A percentile compares a stretch with the other conserved stretches of the same genome.
These are phyloP conservation scores for Drosophila kanapiae DNA, from an alignment of 1,140 invertebrate genomes.

Conservation along the genomic window DNA sequence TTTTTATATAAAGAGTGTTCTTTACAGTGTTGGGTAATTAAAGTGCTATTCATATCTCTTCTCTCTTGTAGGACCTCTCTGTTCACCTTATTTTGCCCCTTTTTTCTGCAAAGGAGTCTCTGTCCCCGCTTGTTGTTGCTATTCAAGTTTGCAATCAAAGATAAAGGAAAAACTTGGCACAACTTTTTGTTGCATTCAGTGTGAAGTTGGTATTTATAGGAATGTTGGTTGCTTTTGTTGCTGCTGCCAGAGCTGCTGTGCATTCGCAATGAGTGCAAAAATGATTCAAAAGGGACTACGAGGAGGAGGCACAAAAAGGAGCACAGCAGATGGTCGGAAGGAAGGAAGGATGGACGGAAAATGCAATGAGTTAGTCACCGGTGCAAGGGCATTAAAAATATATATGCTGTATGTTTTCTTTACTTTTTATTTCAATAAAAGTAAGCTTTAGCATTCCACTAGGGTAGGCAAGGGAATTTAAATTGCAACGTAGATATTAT, in stretches of 20 bases:
- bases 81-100: background rate
- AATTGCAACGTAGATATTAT: background rate
- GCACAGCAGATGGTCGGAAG: constrained; percentile 27
- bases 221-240: constrained; percentile 58
- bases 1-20: too few species aligned
- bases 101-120: constrained; percentile 27
- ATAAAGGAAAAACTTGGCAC: constrained; percentile 76
- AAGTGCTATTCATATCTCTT: constrained; percentile 26
- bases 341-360: constrained; percentile 9
- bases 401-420: too few species aligned
- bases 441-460: background rate
- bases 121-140: constrained; percentile 33
- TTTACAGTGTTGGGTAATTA: background rate
- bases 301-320: constrained; percentile 14
- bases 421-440: too few species aligned
- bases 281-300: constrained; percentile 32
- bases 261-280: constrained; percentile 69
- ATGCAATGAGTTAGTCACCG: constrained; percentile 43
- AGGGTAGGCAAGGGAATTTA: background rate
- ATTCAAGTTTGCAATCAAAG: constrained; percentile 77
- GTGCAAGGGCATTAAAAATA: constrained; percentile 34
- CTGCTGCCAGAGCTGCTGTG: constrained; percentile 38
- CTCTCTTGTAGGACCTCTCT: background rate
- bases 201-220: constrained; percentile 81
- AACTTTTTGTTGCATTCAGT: constrained; percentile 47